Evolutionary conservation across 2,888 invertebrate species (phyloP).

Genomic region (Kryphioiulus occultus): DNA sequence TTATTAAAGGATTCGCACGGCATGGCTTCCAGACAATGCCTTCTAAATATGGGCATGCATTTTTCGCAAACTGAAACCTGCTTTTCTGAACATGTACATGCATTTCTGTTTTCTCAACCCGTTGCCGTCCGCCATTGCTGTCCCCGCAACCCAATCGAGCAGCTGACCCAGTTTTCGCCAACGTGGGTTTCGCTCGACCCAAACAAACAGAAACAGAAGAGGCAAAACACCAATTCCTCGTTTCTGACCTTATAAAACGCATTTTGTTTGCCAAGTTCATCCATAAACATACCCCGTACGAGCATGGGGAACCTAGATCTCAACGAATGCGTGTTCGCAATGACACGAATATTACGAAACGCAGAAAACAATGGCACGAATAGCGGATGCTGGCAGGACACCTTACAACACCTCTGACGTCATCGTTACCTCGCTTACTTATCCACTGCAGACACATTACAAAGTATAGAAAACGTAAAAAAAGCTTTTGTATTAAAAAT

Average conservation of each 20-base stretch:
- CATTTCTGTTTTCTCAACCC: not conserved
- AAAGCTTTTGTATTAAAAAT: no score
- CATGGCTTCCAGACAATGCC: not conserved
- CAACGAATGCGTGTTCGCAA: conserved; percentile 1
- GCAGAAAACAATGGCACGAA: not conserved
- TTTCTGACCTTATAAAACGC: conserved; percentile 2
- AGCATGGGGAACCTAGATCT: not conserved
- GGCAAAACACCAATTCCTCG: conserved; percentile 16
- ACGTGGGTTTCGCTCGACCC: conserved; percentile 23
- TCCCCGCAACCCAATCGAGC: not conserved
- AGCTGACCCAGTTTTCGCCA: not conserved
- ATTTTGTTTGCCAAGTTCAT: conserved; percentile 23
- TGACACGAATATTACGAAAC: not conserved
- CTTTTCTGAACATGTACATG: not conserved
- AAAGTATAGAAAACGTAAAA: no score
- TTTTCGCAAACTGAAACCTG: no score
- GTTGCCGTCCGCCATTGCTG: not conserved
- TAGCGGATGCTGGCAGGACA: no score
- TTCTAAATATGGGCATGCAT: not conserved
- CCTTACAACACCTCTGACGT: not conserved
- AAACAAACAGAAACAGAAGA: not conserved
- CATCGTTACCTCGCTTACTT: no score
- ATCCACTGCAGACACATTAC: no score
- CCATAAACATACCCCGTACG: conserved; percentile 23
- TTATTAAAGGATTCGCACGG: not conserved